These are phyloP conservation scores for Drosophila cardini DNA, from an alignment of 1,140 invertebrate species.

Conservation along the genomic window DNA sequence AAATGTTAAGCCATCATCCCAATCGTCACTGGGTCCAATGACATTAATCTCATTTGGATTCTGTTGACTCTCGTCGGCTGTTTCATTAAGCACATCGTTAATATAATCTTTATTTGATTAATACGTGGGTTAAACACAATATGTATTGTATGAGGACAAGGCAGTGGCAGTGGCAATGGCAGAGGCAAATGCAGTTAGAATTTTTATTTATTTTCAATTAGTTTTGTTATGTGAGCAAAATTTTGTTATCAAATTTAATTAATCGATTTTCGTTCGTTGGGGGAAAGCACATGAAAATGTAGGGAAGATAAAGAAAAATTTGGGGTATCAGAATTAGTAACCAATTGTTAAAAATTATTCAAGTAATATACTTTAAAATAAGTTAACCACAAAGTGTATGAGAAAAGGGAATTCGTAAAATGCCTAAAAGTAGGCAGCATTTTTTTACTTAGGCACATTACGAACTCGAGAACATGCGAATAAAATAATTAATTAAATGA, in stretches of 20 bases:
- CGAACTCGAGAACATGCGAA: too few species aligned
- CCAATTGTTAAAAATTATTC: slow-evolving; percentile 41
- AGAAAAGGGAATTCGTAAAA: not conserved
- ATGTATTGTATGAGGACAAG: slow-evolving; percentile 25
- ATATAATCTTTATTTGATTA: slow-evolving; percentile 89
- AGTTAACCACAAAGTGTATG: slow-evolving; percentile 26
- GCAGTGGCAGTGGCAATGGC: slow-evolving; percentile 8
- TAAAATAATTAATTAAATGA: too few species aligned
- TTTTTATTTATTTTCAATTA: slow-evolving; percentile 19
- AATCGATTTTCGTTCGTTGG: slow-evolving; percentile 39
- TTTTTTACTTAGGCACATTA: not conserved
- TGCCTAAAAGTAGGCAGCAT: not conserved
- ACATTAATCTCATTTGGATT: slow-evolving; percentile 83
- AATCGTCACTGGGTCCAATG: slow-evolving; percentile 87
- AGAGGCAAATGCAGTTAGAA: slow-evolving; percentile 24
- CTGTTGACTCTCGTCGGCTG: slow-evolving; percentile 86
- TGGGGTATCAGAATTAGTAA: slow-evolving; percentile 61
- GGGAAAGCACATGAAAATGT: slow-evolving; percentile 41
- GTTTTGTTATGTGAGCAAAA: slow-evolving; percentile 39
- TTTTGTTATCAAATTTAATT: slow-evolving; percentile 24
- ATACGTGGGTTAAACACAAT: slow-evolving; percentile 17
- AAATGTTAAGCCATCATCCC: slow-evolving; percentile 94
- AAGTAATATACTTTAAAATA: not conserved
- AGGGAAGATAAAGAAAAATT: slow-evolving; percentile 59
- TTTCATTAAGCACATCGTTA: slow-evolving; percentile 91